These are phyloP conservation scores for Cryptoprocta ferox DNA, from an alignment of 2,797 vertebrate species.

Conservation along the genomic window DNA sequence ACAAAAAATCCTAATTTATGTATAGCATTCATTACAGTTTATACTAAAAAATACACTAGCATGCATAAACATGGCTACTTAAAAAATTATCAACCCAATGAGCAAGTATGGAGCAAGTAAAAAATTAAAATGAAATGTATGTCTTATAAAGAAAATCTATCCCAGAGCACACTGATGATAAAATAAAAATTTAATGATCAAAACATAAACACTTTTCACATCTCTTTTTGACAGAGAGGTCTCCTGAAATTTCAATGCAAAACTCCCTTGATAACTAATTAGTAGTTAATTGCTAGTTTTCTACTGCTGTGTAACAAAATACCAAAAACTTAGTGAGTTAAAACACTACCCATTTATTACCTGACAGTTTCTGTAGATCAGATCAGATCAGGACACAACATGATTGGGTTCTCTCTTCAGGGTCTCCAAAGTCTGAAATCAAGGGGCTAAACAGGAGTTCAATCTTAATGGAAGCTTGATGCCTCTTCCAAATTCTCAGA, in stretches of 20 bases:
- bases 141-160: not conserved
- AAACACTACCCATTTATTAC: not conserved
- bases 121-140: not conserved
- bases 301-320: not conserved
- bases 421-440: not conserved
- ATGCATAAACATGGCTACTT: not conserved
- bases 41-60: not conserved
- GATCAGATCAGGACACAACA: not conserved
- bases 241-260: not conserved
- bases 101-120: not conserved
- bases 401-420: not conserved
- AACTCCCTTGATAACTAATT: not conserved
- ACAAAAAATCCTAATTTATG: not conserved
- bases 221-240: not conserved
- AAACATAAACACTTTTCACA: not conserved
- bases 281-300: not conserved
- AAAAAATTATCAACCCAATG: not conserved
- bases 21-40: not conserved
- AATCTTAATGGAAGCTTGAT: not conserved
- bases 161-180: not conserved
- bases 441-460: too few species aligned
- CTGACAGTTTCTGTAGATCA: not conserved
- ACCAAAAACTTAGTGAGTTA: not conserved
- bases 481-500: not conserved
- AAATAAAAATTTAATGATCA: not conserved